phyloP scores from a whole-genome alignment of 1,140 invertebrate species.

The Drosophila mayri region DNA sequence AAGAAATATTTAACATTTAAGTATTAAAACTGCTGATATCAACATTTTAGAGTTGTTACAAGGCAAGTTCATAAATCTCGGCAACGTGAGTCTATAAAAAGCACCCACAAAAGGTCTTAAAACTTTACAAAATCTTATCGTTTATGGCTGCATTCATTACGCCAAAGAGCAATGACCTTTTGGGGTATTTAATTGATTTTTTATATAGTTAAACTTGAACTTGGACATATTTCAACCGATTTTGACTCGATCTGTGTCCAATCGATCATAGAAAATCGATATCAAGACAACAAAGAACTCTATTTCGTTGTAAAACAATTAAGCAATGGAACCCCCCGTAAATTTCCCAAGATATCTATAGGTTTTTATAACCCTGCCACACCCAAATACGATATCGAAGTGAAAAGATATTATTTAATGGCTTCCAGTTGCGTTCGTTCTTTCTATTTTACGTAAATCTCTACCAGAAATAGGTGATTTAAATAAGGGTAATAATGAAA shows the following conservation, averaged over 20 bases:
- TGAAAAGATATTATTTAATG: conserved; percentile 17
- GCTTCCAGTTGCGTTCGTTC: background rate
- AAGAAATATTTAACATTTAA: background rate
- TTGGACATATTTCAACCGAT: background rate
- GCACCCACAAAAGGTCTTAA: conserved; percentile 2
- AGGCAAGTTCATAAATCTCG: conserved; percentile 31
- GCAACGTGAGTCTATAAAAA: conserved; percentile 21
- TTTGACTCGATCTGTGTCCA: background rate
- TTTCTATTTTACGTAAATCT: conserved; percentile 6
- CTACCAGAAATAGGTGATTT: conserved; percentile 24
- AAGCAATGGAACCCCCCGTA: conserved; percentile 5
- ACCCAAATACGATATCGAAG: conserved; percentile 18
- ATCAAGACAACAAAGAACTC: conserved; percentile 18
- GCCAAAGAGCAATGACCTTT: background rate
- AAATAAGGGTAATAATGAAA: conserved; percentile 41
- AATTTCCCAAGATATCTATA: conserved; percentile 6
- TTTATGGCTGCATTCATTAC: background rate
- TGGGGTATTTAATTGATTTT: too few relatives aligned
- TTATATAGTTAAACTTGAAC: background rate
- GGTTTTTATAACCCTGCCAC: conserved; percentile 23
- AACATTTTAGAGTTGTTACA: background rate
- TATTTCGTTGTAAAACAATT: conserved; percentile 33
- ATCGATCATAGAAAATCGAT: conserved; percentile 5
- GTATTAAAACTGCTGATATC: background rate
- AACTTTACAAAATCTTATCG: conserved; percentile 22